phyloP scores from a whole-genome alignment of 2,113 vertebrate genomes.

The Eulemur macaco region DNA sequence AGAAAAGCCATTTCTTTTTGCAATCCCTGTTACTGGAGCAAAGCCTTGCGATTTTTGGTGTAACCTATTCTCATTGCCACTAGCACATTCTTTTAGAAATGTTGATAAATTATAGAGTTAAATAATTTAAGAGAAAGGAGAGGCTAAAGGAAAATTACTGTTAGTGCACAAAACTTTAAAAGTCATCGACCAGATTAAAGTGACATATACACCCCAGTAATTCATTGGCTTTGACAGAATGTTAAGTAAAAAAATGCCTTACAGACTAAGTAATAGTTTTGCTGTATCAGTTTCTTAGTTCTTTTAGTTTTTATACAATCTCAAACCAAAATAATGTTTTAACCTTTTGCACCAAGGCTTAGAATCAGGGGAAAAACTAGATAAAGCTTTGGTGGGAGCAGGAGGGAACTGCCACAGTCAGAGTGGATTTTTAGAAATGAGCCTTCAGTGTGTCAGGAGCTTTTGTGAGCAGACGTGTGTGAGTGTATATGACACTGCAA shows the following conservation, averaged over 20 bases:
- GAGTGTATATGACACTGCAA: not conserved
- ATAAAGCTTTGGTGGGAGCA: not conserved
- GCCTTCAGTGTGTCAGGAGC: not conserved
- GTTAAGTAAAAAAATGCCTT: not conserved
- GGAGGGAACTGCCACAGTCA: not conserved
- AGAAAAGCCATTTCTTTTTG: not conserved
- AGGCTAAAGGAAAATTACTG: not conserved
- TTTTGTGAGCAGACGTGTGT: not conserved
- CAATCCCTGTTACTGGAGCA: not conserved
- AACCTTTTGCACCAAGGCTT: not conserved
- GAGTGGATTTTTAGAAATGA: not conserved
- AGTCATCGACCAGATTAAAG: not conserved
- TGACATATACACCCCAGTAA: not conserved
- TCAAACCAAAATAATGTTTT: not conserved
- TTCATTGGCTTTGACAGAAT: not conserved
- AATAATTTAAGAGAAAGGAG: not conserved
- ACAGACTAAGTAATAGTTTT: not conserved
- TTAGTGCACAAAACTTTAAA: not conserved
- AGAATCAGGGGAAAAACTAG: not conserved
- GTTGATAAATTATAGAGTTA: not conserved
- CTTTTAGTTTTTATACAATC: not conserved
- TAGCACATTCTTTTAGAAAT: not conserved
- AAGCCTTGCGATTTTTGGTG: not conserved
- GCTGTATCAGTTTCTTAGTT: not conserved
- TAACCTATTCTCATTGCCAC: not conserved